A percentile compares a stretch with the other conserved stretches of the same genome.
Conservation (phyloP, 2,113 vertebrate genomes). For the Oncorhynchus masou region DNA sequence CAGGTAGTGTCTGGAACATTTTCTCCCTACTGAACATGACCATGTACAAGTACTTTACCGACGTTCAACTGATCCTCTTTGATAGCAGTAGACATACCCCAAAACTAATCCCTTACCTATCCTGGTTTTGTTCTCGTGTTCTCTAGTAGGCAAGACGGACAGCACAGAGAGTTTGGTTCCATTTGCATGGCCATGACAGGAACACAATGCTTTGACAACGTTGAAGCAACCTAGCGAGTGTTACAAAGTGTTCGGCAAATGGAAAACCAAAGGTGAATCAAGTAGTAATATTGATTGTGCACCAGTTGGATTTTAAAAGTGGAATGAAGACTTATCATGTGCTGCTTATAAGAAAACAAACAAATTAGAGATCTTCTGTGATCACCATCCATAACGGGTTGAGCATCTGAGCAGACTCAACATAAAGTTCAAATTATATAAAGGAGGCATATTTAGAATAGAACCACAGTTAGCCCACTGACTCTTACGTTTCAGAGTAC, state of each 20-base stretch:
- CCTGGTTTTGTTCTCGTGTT: neutral
- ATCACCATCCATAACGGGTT: neutral
- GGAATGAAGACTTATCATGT: slow-evolving; percentile 24
- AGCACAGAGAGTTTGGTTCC: slow-evolving; percentile 22
- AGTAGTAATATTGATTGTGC: slow-evolving; percentile 19
- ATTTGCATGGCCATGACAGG: slow-evolving; percentile 12
- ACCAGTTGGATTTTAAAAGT: slow-evolving; percentile 30
- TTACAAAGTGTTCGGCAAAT: slow-evolving; percentile 52
- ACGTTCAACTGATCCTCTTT: neutral
- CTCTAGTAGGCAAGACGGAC: neutral
- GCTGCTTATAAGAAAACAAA: slow-evolving; percentile 3
- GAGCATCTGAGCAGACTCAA: slow-evolving; percentile 15
- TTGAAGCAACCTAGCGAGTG: slow-evolving; percentile 26
- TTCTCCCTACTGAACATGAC: neutral
- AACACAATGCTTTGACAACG: slow-evolving; percentile 26
- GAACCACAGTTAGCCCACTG: neutral
- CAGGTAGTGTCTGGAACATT: neutral
- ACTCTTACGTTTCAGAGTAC: slow-evolving; percentile 76
- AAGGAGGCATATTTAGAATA: slow-evolving; percentile 23
- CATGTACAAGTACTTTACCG: neutral
- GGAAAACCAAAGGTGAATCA: slow-evolving; percentile 26
- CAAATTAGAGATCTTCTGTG: neutral
- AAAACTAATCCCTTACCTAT: neutral
- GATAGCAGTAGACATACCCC: neutral
- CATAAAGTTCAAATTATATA: slow-evolving; percentile 7